Percentiles rank a stretch among this genome's conserved stretches.
These are phyloP conservation scores for Cynopterus sphinx DNA, from an alignment of 2,797 vertebrate species.

Conservation along the genomic window DNA sequence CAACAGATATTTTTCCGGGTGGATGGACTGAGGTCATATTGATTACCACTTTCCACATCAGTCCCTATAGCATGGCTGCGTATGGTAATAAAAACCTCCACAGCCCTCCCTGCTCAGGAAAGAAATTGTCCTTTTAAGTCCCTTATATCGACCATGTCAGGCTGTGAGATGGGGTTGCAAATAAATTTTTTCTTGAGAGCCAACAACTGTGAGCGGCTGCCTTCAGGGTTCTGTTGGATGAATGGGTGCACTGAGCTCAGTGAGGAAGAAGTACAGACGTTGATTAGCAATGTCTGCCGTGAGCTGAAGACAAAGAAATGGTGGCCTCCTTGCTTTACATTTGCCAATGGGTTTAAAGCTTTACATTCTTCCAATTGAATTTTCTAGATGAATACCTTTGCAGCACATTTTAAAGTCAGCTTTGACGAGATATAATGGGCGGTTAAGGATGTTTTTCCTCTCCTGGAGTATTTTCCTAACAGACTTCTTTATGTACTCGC, in stretches of 20 bases:
- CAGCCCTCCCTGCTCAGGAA: background rate
- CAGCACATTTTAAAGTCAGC: conserved; percentile 39
- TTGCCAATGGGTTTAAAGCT: conserved; percentile 22
- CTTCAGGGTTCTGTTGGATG: background rate
- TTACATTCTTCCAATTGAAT: conserved; percentile 17
- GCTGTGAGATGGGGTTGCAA: conserved; percentile 30
- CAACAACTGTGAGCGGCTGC: conserved; percentile 25
- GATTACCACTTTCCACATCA: conserved; percentile 45
- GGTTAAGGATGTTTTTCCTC: background rate
- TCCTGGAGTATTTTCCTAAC: background rate
- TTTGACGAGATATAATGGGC: background rate
- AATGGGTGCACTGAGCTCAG: background rate
- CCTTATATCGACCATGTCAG: background rate
- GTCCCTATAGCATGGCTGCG: conserved; percentile 28
- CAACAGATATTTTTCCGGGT: conserved; percentile 37
- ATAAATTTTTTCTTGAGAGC: conserved; percentile 43
- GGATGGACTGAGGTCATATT: conserved; percentile 29
- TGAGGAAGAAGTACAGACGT: background rate
- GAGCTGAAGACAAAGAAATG: background rate
- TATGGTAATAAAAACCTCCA: conserved; percentile 41
- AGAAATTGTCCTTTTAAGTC: conserved; percentile 12
- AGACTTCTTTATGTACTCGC: background rate
- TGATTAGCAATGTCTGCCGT: conserved; percentile 44
- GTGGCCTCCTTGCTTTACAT: background rate
- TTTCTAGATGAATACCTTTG: conserved; percentile 59